Conservation (phyloP, 1,140 invertebrate species). For the Vanessa tameamea region DNA sequence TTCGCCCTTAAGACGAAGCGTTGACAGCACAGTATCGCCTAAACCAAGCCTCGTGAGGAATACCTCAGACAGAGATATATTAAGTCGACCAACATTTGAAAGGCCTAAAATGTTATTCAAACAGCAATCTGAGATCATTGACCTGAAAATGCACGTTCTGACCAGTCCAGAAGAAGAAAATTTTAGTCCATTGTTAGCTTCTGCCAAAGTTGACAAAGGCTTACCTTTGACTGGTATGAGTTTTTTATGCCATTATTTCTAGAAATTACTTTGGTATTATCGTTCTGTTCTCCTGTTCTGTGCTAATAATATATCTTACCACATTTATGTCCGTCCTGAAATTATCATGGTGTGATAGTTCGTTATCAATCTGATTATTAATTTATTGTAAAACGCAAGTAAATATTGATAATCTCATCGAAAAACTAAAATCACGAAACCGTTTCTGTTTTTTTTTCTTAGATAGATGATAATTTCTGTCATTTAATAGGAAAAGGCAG, state of each 20-base stretch:
- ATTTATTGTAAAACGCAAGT: too few relatives aligned
- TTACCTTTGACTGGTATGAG: conserved; percentile 63
- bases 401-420: too few relatives aligned
- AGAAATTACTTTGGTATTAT: too few relatives aligned
- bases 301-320: too few relatives aligned
- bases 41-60: conserved; percentile 58
- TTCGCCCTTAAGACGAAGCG: conserved; percentile 60
- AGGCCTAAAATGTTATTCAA: conserved; percentile 67
- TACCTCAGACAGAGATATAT: conserved; percentile 59
- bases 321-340: too few relatives aligned
- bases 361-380: too few relatives aligned
- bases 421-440: too few relatives aligned
- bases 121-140: conserved; percentile 81
- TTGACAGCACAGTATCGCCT: conserved; percentile 51
- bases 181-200: conserved; percentile 57
- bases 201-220: conserved; percentile 63
- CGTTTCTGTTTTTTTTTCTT: too few relatives aligned
- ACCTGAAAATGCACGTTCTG: conserved; percentile 77
- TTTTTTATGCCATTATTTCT: background rate
- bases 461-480: too few relatives aligned
- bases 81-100: conserved; percentile 54
- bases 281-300: too few relatives aligned
- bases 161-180: conserved; percentile 69
- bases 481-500: conserved; percentile 81
- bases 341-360: too few relatives aligned